These are phyloP conservation scores for Aphyosemion australe DNA, from an alignment of 2,113 vertebrate genomes.

Conservation along the genomic window DNA sequence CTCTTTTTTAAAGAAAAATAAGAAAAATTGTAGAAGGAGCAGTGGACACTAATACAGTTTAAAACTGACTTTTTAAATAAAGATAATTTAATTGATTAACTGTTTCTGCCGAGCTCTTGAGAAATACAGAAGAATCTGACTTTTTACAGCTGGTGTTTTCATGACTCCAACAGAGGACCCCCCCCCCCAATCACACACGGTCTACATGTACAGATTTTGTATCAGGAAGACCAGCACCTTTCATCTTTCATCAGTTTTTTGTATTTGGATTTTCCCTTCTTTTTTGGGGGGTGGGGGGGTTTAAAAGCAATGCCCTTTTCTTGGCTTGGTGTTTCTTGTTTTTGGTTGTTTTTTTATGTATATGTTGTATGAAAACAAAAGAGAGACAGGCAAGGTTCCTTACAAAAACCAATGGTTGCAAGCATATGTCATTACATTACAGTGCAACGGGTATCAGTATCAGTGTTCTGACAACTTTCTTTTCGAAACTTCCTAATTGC, in stretches of 20 bases:
- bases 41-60: slow-evolving; percentile 56
- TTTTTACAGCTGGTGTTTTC: slow-evolving; percentile 50
- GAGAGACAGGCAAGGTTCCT: too few species aligned
- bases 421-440: not conserved
- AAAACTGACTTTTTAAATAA: slow-evolving; percentile 14
- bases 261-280: slow-evolving; percentile 7
- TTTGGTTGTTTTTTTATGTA: slow-evolving; percentile 16
- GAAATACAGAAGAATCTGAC: slow-evolving; percentile 83
- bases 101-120: slow-evolving; percentile 75
- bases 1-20: not conserved
- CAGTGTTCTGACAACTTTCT: slow-evolving; percentile 1
- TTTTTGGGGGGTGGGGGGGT: not conserved
- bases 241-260: not conserved
- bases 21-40: slow-evolving; percentile 44
- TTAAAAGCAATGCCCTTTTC: not conserved
- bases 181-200: slow-evolving; percentile 33
- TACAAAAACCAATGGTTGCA: not conserved
- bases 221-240: slow-evolving; percentile 10
- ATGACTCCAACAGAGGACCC: too few species aligned
- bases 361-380: not conserved
- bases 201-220: slow-evolving; percentile 26
- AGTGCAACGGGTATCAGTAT: slow-evolving; percentile 2
- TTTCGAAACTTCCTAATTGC: not conserved
- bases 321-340: slow-evolving; percentile 6
- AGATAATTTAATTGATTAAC: slow-evolving; percentile 24